These are phyloP conservation scores for Bradypodion pumilum DNA, from an alignment of 2,797 vertebrate genomes.

Conservation along the genomic window DNA sequence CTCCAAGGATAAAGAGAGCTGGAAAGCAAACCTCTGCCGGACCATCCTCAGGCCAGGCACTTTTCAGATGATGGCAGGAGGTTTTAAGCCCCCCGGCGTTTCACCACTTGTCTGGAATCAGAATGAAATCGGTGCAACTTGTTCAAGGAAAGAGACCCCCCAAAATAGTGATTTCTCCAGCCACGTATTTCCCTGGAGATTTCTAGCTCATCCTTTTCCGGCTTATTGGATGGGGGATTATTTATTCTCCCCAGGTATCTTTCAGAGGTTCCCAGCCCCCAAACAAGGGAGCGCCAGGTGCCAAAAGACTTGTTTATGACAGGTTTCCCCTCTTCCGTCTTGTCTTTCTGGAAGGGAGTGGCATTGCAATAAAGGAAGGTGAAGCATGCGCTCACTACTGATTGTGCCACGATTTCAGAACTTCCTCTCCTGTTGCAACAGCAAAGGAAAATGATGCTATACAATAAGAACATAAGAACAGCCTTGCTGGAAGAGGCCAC, in stretches of 20 bases:
- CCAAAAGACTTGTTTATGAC: not conserved
- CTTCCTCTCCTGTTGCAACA: not conserved
- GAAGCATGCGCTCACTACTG: fast-evolving
- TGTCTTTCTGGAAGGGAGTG: not conserved
- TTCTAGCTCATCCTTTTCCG: not conserved
- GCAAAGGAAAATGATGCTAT: not conserved
- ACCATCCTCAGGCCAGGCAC: not conserved
- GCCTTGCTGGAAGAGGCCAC: too few relatives aligned
- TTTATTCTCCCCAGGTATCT: not conserved
- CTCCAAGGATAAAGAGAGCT: not conserved
- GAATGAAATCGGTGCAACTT: not conserved
- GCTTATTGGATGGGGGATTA: fast-evolving
- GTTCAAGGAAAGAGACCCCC: not conserved
- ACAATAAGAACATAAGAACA: too few relatives aligned
- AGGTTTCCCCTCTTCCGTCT: not conserved
- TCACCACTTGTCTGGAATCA: too few relatives aligned
- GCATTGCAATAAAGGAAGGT: not conserved
- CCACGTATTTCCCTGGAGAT: too few relatives aligned
- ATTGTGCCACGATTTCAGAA: not conserved
- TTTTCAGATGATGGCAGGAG: not conserved
- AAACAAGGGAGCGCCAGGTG: too few relatives aligned
- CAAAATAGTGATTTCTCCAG: not conserved
- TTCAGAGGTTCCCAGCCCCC: not conserved
- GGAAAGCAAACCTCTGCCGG: not conserved
- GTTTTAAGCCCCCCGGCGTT: not conserved